These are phyloP conservation scores for Neolamprologus sp. DNA, from an alignment of 2,113 vertebrate genomes.

Conservation along the genomic window DNA sequence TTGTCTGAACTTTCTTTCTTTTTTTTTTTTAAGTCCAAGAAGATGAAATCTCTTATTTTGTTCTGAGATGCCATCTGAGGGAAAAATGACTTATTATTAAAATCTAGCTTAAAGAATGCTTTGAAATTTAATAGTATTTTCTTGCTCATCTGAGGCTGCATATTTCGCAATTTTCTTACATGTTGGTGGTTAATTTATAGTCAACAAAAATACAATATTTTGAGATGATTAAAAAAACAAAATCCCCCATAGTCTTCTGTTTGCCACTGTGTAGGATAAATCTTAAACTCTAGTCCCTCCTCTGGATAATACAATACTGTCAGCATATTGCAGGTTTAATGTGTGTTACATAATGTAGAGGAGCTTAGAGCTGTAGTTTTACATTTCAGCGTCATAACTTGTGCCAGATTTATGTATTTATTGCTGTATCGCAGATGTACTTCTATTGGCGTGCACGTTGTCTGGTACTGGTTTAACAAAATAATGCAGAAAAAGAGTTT, in stretches of 20 bases:
- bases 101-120: not conserved
- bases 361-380: not conserved
- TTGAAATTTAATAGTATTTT: not conserved
- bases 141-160: not conserved
- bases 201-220: not conserved
- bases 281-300: not conserved
- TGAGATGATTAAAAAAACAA: not conserved
- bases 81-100: not conserved
- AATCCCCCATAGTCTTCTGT: not conserved
- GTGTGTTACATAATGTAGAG: not conserved
- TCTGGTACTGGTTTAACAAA: not conserved
- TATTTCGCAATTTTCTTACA: rapidly evolving
- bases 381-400: not conserved
- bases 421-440: not conserved
- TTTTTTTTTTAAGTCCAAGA: not conserved
- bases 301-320: not conserved
- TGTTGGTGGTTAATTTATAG: not conserved
- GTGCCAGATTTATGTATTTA: not conserved
- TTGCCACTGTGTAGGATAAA: not conserved
- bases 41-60: not conserved
- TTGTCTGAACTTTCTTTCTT: not conserved
- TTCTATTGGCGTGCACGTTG: rapidly evolving
- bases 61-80: not conserved
- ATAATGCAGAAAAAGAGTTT: not conserved
- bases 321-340: not conserved